Evolutionary conservation across 2,113 vertebrate genomes (phyloP).

Genomic region (Oncorhynchus nerka): DNA sequence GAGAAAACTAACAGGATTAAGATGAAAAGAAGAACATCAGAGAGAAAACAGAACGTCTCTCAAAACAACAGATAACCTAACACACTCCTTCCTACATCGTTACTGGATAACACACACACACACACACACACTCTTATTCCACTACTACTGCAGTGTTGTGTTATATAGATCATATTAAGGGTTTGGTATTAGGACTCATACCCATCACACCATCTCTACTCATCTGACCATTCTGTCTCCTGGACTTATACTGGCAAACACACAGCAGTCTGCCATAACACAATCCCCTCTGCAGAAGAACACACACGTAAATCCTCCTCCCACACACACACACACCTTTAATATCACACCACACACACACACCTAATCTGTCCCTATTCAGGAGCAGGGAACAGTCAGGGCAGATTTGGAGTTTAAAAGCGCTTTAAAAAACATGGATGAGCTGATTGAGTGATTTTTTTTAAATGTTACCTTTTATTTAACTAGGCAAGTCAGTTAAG

Average conservation of each 20-base stretch:
- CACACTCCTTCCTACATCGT: not conserved
- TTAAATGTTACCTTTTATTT: no score
- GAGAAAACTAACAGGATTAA: no score
- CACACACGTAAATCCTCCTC: not conserved
- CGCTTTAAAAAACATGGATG: conserved; percentile 31
- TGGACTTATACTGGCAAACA: conserved; percentile 40
- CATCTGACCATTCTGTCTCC: conserved; percentile 58
- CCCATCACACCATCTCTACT: conserved; percentile 59
- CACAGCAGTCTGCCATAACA: not conserved
- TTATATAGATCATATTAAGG: conserved; percentile 64
- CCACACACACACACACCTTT: not conserved
- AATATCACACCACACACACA: no score
- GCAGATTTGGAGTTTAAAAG: conserved; percentile 56
- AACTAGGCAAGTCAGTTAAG: no score
- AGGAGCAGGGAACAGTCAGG: conserved; percentile 46
- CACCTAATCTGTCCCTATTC: conserved; percentile 33
- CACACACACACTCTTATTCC: not conserved
- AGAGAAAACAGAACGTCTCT: not conserved
- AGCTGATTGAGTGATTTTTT: not conserved
- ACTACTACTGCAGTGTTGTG: conserved; percentile 13
- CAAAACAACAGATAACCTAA: not conserved
- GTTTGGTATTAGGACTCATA: conserved; percentile 28
- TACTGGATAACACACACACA: not conserved
- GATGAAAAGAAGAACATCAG: not conserved
- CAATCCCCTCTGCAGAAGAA: not conserved